phyloP scores from a whole-genome alignment of 2,797 vertebrate species.

The Tinamus major region DNA sequence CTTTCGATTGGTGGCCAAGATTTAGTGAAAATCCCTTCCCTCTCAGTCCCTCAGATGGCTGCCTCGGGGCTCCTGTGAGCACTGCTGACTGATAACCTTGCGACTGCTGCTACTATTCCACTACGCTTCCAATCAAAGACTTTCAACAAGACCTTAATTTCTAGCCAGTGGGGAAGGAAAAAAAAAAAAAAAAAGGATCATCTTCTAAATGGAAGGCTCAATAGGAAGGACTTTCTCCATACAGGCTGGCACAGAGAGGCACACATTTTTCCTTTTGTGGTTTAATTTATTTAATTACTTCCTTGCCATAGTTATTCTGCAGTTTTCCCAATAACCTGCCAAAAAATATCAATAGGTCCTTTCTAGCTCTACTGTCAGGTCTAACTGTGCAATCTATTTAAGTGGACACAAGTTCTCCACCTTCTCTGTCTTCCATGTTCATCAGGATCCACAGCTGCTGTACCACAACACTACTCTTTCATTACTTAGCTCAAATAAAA shows the following conservation, averaged over 20 bases:
- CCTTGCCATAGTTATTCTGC: background rate
- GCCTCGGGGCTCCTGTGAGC: background rate
- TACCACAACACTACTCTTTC: background rate
- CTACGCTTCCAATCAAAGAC: background rate
- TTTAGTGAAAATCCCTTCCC: background rate
- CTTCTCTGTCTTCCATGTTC: background rate
- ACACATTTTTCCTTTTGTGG: background rate
- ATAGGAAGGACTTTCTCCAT: background rate
- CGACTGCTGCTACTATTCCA: background rate
- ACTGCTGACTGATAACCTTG: fast-evolving
- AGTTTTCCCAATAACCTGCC: background rate
- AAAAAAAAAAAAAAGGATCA: too few species aligned
- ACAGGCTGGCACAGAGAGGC: background rate
- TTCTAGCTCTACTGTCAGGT: background rate
- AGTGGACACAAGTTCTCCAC: too few species aligned
- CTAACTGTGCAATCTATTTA: background rate
- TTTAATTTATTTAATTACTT: background rate
- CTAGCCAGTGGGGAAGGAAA: background rate
- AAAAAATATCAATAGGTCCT: background rate
- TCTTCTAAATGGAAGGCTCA: background rate
- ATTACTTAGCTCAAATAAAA: background rate
- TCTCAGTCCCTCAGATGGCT: too few species aligned
- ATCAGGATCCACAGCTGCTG: background rate
- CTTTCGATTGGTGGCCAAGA: background rate
- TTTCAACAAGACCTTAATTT: background rate